phyloP scores from a whole-genome alignment of 1,140 invertebrate genomes.

The Sitobion miscanthi region DNA sequence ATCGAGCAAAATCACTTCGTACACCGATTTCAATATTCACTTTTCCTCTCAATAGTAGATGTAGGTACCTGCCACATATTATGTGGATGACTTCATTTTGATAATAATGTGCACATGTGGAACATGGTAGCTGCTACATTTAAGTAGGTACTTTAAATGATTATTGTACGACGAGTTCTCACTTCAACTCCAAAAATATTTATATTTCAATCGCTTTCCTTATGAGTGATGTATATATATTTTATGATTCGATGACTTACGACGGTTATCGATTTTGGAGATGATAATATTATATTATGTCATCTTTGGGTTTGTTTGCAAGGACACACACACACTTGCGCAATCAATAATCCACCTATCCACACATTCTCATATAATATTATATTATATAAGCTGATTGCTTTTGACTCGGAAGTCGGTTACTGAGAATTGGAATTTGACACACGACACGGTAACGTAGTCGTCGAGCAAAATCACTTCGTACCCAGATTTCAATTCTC shows the following conservation, averaged over 20 bases:
- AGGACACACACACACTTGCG: background rate
- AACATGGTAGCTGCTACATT: too few species aligned
- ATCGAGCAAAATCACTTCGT: too few species aligned
- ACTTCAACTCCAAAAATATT: too few species aligned
- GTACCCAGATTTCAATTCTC: background rate
- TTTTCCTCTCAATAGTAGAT: background rate
- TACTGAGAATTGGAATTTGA: background rate
- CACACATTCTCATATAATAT: background rate
- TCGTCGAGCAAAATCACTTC: background rate
- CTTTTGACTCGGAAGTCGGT: background rate
- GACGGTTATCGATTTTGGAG: background rate
- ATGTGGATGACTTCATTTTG: too few species aligned
- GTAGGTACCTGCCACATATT: too few species aligned
- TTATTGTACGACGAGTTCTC: too few species aligned
- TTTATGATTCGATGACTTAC: background rate
- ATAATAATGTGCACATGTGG: too few species aligned
- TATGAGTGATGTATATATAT: background rate
- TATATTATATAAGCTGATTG: background rate
- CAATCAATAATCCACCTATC: too few species aligned
- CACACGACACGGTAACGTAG: background rate
- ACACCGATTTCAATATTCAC: too few species aligned
- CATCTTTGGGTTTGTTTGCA: background rate
- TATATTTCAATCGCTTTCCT: too few species aligned
- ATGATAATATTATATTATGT: background rate
- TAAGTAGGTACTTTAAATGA: too few species aligned